Percentiles rank a stretch among this genome's conserved stretches.
These are phyloP conservation scores for Ciconia stormi DNA, from an alignment of 2,113 vertebrate genomes.

Conservation along the genomic window DNA sequence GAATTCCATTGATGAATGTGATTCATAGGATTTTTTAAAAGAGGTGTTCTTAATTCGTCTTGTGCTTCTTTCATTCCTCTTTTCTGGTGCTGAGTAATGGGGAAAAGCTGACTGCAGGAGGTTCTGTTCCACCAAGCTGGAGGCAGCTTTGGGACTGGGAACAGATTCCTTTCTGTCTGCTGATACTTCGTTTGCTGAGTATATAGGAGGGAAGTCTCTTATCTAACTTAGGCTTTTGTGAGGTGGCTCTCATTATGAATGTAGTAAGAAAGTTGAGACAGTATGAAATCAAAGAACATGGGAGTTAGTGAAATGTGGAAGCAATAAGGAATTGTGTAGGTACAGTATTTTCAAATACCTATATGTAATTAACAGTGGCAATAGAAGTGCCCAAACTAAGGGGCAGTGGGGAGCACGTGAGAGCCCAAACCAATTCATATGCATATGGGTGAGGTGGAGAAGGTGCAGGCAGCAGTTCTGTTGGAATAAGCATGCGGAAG, in stretches of 20 bases:
- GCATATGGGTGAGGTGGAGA: not conserved
- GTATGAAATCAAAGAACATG: not conserved
- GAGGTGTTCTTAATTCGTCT: constrained; percentile 4
- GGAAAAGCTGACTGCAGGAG: not conserved
- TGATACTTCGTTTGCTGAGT: not conserved
- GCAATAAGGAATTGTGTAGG: not conserved
- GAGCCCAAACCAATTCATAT: not conserved
- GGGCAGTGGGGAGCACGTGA: not conserved
- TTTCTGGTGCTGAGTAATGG: not conserved
- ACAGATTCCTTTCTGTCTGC: not conserved
- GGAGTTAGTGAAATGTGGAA: not conserved
- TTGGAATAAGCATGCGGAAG: not conserved
- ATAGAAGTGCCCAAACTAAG: not conserved
- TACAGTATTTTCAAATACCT: not conserved
- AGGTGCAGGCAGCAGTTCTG: not conserved
- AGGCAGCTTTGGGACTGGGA: not conserved
- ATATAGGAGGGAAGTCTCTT: not conserved
- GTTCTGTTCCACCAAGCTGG: not conserved
- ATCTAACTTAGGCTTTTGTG: not conserved
- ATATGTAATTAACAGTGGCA: not conserved
- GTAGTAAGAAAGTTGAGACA: not conserved
- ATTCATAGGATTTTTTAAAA: not conserved
- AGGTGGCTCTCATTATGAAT: not conserved
- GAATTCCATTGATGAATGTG: constrained; percentile 25
- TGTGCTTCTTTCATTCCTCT: constrained; percentile 17